These are phyloP conservation scores for Nibea albiflora DNA, from an alignment of 2,113 vertebrate species.

Conservation along the genomic window DNA sequence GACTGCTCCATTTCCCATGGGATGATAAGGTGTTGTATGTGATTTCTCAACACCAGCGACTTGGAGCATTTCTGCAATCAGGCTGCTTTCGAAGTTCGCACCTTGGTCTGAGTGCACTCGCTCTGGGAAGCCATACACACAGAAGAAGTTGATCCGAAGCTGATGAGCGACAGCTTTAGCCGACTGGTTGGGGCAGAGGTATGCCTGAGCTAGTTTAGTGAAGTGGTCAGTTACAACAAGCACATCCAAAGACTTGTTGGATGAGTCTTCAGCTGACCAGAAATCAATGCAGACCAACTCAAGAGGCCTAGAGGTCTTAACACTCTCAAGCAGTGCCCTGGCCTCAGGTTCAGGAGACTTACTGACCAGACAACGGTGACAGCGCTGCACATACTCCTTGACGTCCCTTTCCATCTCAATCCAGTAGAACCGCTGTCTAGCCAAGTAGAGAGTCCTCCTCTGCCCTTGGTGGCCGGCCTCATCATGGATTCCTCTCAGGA, in stretches of 20 bases:
- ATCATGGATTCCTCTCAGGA: background rate
- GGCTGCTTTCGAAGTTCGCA: background rate
- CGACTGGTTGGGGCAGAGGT: conserved; percentile 9
- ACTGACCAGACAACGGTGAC: no score
- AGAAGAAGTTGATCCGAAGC: conserved; percentile 11
- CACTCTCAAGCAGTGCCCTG: background rate
- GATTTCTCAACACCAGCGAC: background rate
- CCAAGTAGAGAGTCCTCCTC: background rate
- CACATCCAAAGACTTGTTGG: background rate
- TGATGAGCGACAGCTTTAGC: conserved; percentile 4
- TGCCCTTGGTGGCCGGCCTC: background rate
- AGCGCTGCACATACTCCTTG: no score
- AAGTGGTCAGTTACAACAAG: conserved; percentile 24
- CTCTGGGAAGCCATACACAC: background rate
- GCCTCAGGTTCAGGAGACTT: background rate
- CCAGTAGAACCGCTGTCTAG: no score
- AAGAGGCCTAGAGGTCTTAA: background rate
- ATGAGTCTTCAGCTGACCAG: conserved; percentile 3
- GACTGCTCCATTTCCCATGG: conserved; percentile 2
- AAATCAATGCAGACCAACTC: conserved; percentile 23
- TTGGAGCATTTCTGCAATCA: conserved; percentile 2
- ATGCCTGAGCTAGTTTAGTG: conserved; percentile 19
- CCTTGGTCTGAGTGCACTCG: background rate
- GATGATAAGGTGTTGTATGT: conserved; percentile 16
- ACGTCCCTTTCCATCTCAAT: no score